A percentile compares a stretch with the other conserved stretches of the same genome.
phyloP scores from a whole-genome alignment of 1,140 invertebrate genomes.

The Grapholita molesta region DNA sequence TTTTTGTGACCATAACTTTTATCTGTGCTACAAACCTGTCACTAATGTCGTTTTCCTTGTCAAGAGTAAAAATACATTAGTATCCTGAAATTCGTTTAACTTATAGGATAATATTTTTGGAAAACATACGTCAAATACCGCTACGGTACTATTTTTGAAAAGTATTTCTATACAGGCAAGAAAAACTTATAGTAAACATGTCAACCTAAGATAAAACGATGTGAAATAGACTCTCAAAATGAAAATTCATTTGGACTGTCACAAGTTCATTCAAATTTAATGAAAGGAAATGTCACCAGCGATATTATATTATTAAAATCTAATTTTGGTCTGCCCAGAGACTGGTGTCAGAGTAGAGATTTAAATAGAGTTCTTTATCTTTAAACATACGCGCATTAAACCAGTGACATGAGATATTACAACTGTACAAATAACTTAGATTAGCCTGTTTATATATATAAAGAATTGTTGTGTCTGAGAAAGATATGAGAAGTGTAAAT shows the following conservation, averaged over 20 bases:
- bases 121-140: background rate
- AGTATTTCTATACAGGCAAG: background rate
- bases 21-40: no score
- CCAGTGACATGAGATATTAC: background rate
- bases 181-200: background rate
- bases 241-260: constrained; percentile 2
- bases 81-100: no score
- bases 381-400: background rate
- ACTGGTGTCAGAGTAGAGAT: background rate
- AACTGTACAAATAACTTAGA: background rate
- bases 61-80: no score
- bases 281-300: constrained; percentile 3
- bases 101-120: background rate
- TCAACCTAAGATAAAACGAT: background rate
- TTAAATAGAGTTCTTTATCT: background rate
- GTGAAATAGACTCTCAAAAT: background rate
- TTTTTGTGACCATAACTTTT: no score
- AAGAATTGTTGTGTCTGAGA: background rate
- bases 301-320: constrained; percentile 11
- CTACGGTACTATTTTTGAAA: background rate
- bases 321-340: constrained; percentile 4
- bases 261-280: background rate
- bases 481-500: background rate
- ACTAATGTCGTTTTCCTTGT: no score
- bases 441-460: background rate